A percentile compares a stretch with the other conserved stretches of the same genome.
Conservation (phyloP, 2,797 vertebrate genomes). For the Cephalopachus bancanus region DNA sequence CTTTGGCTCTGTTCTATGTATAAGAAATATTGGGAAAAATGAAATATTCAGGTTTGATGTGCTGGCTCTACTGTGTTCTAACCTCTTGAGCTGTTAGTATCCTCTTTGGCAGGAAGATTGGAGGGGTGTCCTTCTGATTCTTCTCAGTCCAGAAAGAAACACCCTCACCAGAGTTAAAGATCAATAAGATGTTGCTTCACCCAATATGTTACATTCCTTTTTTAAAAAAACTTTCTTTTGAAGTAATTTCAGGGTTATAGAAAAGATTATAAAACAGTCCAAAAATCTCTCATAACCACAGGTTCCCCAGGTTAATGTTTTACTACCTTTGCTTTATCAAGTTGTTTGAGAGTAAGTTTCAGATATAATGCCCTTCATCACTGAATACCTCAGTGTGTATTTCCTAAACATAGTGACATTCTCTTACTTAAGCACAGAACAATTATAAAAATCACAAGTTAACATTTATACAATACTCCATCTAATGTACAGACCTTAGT, state of each 20-base stretch:
- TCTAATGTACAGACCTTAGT: slow-evolving; percentile 1
- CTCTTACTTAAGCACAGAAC: slow-evolving; percentile 19
- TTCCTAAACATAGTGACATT: slow-evolving; percentile 27
- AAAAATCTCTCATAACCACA: not conserved
- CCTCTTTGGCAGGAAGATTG: not conserved
- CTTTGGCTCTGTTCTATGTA: not conserved
- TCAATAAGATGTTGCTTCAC: not conserved
- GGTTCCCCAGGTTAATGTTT: not conserved
- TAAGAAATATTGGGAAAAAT: slow-evolving; percentile 4
- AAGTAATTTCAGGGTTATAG: slow-evolving; percentile 31
- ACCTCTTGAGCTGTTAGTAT: not conserved
- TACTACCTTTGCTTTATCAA: not conserved
- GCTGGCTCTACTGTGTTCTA: not conserved
- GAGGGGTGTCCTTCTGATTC: not conserved
- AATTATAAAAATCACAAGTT: slow-evolving; percentile 47
- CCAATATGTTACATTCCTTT: not conserved
- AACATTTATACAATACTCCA: not conserved
- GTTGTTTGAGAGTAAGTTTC: not conserved
- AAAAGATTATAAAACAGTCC: not conserved
- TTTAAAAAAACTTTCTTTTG: not conserved
- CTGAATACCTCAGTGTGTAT: not conserved
- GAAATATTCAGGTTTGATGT: slow-evolving; percentile 20
- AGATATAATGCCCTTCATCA: not conserved
- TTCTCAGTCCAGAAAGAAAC: not conserved
- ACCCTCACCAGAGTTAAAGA: not conserved